Evolutionary conservation across 2,797 vertebrate genomes (phyloP).

Genomic region (Karalla daura): DNA sequence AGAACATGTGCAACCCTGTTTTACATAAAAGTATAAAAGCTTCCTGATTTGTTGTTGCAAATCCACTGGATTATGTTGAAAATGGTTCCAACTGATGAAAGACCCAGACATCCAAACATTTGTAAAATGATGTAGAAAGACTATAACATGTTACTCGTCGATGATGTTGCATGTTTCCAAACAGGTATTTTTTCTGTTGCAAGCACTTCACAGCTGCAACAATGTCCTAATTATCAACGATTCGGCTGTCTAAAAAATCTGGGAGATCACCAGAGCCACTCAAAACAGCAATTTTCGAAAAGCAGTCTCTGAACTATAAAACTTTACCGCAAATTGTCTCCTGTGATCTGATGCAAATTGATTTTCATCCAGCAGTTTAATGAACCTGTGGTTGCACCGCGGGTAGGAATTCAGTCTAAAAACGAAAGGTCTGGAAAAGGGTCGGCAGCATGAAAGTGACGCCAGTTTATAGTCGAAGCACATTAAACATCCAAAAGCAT

Average conservation of each 20-base stretch:
- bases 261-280: background rate
- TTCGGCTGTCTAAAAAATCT: no score
- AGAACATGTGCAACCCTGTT: no score
- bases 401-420: background rate
- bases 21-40: no score
- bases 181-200: no score
- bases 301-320: background rate
- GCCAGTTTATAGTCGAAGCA: background rate
- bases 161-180: no score
- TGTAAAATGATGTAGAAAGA: background rate
- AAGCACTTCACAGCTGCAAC: no score
- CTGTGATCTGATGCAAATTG: background rate
- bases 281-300: background rate
- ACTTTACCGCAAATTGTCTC: background rate
- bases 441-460: background rate
- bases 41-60: background rate
- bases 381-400: background rate
- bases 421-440: background rate
- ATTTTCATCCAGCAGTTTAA: background rate
- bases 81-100: background rate
- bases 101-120: background rate
- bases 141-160: no score
- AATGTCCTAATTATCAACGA: no score
- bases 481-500: background rate
- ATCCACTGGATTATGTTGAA: background rate